Evolutionary conservation across 2,888 invertebrate species (phyloP), one percentile per base, ranked within the genome.

Genomic region (Trichacis sp.): DNA sequence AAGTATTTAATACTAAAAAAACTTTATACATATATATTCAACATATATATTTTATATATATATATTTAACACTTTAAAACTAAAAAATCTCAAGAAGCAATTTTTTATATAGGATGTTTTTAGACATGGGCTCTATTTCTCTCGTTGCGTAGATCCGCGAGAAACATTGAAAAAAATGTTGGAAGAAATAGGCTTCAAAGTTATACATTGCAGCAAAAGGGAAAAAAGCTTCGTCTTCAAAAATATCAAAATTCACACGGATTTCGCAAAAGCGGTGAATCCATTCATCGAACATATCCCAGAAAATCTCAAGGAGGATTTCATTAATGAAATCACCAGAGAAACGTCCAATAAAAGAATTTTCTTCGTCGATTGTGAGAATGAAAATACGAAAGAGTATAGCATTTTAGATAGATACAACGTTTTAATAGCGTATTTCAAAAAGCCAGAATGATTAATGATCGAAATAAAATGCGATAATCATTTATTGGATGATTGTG

Each of bases 221-320:
- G 87, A 88, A 47, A 88, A 88, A 64, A 84, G 85, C 1, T 92
- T 87, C 73, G 77, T 87, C 12, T 92, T 87, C 78, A 86, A 87
- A 24, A 89, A 87, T 53, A 76, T 88, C 15, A 85, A 88, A 18
- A 83, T 84, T 33, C 76, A 91, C 9, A 88, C 88, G 86, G 88
- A 45, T 19, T 19, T 18, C 45, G 45, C 45, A 45, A 45, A 18
- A 19, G 92, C 93, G 0, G 88, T 93, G 2, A 92, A 90, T 77
- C 93, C 93, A 0, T 93, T 92, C 76, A 77, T 90, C 56, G 85
- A 87, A 4, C 85, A 88, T 45, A 88, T 93, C 48, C 89, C 92
- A 0, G 77, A 84, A 1, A 80, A 87, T 0, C 76, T 89, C 15
- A 88, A 88, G 38, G 87, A 89, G 1, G 87, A 89, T 5, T 93